Percentiles rank a stretch among this genome's conserved stretches.
Conservation (phyloP, 30 jellyfish, hydroid and myxozoan genomes). For the Aurelia sp. region DNA sequence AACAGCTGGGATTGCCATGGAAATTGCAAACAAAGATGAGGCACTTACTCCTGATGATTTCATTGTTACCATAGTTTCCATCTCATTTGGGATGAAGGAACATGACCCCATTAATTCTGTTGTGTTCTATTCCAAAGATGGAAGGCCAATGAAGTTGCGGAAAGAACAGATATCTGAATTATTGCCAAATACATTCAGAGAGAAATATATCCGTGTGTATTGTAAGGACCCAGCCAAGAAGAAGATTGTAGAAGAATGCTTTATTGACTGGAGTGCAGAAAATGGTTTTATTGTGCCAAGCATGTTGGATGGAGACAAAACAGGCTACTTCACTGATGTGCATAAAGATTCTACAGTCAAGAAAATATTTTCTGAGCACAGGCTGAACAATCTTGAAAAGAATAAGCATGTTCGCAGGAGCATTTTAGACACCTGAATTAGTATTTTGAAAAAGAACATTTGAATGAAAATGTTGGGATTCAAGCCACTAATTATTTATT, state of each 20-base stretch:
- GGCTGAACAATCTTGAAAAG: conserved; percentile 12
- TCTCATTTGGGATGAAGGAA: conserved; percentile 66
- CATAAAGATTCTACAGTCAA: conserved; percentile 27
- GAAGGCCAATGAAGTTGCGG: conserved; percentile 41
- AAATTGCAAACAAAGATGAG: conserved; percentile 38
- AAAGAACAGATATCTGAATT: conserved; percentile 65
- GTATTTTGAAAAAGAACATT: no score
- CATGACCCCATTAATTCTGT: conserved; percentile 59
- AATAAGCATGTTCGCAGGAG: conserved; percentile 18
- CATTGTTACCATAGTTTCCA: conserved; percentile 28
- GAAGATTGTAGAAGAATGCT: conserved; percentile 26
- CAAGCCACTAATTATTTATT: no score
- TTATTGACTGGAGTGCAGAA: conserved; percentile 56
- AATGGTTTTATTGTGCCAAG: conserved; percentile 57
- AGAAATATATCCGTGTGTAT: conserved; percentile 72
- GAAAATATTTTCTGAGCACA: background rate
- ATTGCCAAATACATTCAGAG: conserved; percentile 66
- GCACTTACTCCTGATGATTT: conserved; percentile 38
- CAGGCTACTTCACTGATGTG: conserved; percentile 70
- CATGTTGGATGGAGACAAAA: conserved; percentile 60
- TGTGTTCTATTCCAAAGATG: conserved; percentile 48
- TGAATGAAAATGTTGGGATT: no score
- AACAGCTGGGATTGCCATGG: conserved; percentile 34
- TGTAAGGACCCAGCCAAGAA: conserved; percentile 47
- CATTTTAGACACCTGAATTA: background rate